Evolutionary conservation across 2,113 vertebrate species (phyloP).

Genomic region (Pithys albifrons): DNA sequence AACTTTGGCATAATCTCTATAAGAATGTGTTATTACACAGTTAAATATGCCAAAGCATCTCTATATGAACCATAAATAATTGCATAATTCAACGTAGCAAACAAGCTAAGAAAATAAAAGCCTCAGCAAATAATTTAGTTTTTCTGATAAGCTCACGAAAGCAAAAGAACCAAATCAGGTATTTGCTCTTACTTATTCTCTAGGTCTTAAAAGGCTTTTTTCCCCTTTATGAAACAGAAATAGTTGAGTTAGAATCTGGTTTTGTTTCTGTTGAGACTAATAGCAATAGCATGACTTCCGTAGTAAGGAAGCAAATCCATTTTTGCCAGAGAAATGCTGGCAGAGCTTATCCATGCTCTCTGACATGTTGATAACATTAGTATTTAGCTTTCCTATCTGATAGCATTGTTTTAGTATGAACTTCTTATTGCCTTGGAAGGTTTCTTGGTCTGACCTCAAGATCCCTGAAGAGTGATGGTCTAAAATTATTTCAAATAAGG

Average conservation of each 20-base stretch:
- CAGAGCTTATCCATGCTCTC: neutral
- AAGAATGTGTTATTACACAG: neutral
- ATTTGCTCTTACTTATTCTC: neutral
- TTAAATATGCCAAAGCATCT: neutral
- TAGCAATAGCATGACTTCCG: neutral
- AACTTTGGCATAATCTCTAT: neutral
- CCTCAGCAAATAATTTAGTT: neutral
- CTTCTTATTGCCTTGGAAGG: neutral
- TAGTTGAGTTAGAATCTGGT: neutral
- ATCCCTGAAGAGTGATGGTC: neutral
- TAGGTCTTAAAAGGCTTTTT: neutral
- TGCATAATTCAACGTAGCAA: neutral
- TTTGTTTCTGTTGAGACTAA: neutral
- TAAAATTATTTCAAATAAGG: slow-evolving; percentile 12
- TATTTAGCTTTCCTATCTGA: neutral
- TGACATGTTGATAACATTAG: slow-evolving; percentile 22
- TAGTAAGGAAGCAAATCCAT: neutral
- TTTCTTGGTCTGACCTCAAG: neutral
- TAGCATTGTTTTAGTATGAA: neutral
- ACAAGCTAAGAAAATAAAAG: neutral
- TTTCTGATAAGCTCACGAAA: neutral
- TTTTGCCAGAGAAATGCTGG: neutral
- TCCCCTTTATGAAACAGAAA: neutral
- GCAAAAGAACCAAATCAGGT: neutral
- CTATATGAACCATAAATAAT: neutral